Conservation (phyloP, 2,888 invertebrate genomes). For the Platerodrilus igneus region DNA sequence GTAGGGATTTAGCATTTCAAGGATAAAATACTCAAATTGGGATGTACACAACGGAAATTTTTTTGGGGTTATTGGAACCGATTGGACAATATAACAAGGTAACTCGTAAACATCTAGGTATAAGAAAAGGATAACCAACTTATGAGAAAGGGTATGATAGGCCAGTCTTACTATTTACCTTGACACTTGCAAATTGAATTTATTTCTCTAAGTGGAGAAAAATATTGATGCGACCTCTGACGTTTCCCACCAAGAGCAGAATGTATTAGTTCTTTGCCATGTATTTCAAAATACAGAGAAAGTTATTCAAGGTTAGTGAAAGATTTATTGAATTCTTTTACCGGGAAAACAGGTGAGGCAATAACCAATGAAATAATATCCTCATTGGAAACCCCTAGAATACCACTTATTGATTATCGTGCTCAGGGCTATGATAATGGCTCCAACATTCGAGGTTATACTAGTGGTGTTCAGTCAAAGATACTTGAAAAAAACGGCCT, state of each 20-base stretch:
- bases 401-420: too few species aligned
- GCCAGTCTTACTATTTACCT: constrained; percentile 1
- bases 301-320: too few species aligned
- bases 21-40: background rate
- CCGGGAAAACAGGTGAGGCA: too few species aligned
- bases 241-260: background rate
- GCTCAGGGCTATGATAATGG: too few species aligned
- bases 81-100: background rate
- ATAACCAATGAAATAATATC: too few species aligned
- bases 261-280: background rate
- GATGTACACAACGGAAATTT: constrained; percentile 7
- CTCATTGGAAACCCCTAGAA: too few species aligned
- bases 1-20: constrained; percentile 4
- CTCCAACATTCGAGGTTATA: too few species aligned
- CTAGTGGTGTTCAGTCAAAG: too few species aligned
- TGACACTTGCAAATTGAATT: constrained; percentile 2
- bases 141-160: background rate
- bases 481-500: too few species aligned
- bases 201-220: background rate
- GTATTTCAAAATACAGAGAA: too few species aligned
- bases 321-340: too few species aligned
- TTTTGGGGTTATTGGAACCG: constrained; percentile 1
- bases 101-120: background rate
- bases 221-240: constrained; percentile 1
- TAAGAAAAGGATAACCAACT: background rate